These are phyloP conservation scores for Menidia beryllina DNA, from an alignment of 2,113 vertebrate species.

Conservation along the genomic window DNA sequence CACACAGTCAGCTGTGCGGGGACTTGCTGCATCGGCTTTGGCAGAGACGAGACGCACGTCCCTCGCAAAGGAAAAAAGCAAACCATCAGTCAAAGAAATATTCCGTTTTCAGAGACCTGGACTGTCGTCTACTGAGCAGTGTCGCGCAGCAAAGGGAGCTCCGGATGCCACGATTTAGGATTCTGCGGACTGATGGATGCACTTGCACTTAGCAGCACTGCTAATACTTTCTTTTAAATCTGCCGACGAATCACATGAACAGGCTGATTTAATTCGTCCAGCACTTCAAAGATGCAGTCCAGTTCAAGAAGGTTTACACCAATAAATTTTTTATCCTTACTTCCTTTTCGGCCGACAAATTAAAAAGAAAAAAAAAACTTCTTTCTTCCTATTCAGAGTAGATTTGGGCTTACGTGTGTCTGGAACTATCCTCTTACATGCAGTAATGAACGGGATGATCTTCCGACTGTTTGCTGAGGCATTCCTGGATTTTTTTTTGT, in stretches of 20 bases:
- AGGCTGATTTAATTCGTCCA: too few species aligned
- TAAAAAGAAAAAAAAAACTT: too few species aligned
- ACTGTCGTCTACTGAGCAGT: too few species aligned
- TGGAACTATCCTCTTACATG: conserved; percentile 47
- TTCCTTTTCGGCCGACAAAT: too few species aligned
- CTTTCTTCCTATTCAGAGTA: too few species aligned
- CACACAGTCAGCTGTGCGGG: conserved; percentile 39
- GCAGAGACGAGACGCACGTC: conserved; percentile 18
- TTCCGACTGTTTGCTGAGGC: conserved; percentile 29
- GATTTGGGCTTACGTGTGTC: conserved; percentile 19
- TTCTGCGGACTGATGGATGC: too few species aligned
- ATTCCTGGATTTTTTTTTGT: conserved; percentile 39
- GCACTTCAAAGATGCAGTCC: too few species aligned
- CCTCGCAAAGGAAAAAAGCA: conserved; percentile 1
- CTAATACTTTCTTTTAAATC: background rate
- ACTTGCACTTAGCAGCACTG: too few species aligned
- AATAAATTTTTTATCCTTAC: too few species aligned
- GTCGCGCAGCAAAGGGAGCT: too few species aligned
- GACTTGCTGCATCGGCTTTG: conserved; percentile 61
- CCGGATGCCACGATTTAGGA: too few species aligned
- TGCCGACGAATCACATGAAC: background rate
- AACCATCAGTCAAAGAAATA: conserved; percentile 1
- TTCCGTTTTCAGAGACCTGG: background rate
- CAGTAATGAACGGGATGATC: conserved; percentile 42
- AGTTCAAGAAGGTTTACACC: too few species aligned